Evolutionary conservation across 2,113 vertebrate genomes (phyloP).

Genomic region (Platysteira castanea): DNA sequence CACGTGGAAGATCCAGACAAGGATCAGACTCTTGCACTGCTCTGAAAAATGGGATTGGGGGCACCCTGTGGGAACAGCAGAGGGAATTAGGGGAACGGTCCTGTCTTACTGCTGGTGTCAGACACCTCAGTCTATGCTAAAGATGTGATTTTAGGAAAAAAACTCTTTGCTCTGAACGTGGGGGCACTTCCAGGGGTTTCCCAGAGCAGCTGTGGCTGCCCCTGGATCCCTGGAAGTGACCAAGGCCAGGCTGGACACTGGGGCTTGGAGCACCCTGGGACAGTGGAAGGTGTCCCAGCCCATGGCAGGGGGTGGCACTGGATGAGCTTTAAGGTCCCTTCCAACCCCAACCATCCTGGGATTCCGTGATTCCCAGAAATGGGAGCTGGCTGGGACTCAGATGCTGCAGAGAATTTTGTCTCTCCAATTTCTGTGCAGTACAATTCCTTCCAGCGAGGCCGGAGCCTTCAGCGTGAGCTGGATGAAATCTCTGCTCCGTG

Average conservation of each 20-base stretch:
- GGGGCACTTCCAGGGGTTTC: background rate
- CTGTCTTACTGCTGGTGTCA: background rate
- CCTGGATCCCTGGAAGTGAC: background rate
- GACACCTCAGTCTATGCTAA: background rate
- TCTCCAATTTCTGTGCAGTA: background rate
- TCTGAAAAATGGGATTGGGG: background rate
- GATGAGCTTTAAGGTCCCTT: background rate
- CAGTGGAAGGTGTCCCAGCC: fast-evolving
- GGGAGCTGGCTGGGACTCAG: background rate
- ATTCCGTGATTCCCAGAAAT: background rate
- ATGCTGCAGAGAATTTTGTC: background rate
- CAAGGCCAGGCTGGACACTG: fast-evolving
- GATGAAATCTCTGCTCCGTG: fast-evolving
- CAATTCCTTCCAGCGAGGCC: background rate
- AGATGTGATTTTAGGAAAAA: background rate
- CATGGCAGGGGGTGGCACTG: background rate
- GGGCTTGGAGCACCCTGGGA: background rate
- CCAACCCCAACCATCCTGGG: background rate
- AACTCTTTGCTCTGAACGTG: background rate
- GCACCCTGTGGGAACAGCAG: background rate
- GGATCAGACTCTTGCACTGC: background rate
- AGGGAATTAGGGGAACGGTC: background rate
- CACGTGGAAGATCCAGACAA: background rate
- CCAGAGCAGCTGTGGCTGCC: background rate
- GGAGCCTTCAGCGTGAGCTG: background rate